Evolutionary conservation across 2,113 vertebrate species (phyloP).

Genomic region (Saguinus imperator): DNA sequence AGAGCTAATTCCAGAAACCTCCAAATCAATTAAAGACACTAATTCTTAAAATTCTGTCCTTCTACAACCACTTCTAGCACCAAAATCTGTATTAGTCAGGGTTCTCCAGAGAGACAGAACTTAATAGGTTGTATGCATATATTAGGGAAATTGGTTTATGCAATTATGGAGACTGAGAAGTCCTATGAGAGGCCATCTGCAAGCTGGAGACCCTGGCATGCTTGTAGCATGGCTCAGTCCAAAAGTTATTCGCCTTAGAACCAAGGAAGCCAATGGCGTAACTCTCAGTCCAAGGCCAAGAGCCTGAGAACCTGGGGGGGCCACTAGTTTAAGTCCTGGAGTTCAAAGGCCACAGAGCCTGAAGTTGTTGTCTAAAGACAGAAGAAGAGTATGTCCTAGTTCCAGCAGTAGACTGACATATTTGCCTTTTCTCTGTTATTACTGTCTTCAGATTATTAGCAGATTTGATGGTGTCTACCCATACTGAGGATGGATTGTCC

Average conservation of each 20-base stretch:
- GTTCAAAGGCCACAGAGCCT: neutral
- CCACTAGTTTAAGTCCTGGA: neutral
- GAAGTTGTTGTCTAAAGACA: neutral
- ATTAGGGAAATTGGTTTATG: neutral
- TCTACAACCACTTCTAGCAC: too few relatives aligned
- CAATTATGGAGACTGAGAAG: neutral
- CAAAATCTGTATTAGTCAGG: neutral
- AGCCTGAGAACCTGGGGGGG: neutral
- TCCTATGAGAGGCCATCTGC: neutral
- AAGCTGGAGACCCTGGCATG: neutral
- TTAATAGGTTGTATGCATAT: neutral
- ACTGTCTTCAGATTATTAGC: neutral
- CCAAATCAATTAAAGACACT: neutral
- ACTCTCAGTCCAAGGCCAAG: neutral
- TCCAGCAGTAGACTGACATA: neutral
- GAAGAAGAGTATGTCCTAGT: neutral
- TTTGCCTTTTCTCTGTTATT: neutral
- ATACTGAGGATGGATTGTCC: neutral
- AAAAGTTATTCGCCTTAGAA: neutral
- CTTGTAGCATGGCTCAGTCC: neutral
- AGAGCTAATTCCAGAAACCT: neutral
- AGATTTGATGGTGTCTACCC: neutral
- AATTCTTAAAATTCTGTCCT: neutral
- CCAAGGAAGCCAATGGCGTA: neutral
- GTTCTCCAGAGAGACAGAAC: neutral